Evolutionary conservation across 2,888 invertebrate genomes (phyloP), one percentile per base, ranked within the genome.

Genomic region (Chymomyza fuscimana): DNA sequence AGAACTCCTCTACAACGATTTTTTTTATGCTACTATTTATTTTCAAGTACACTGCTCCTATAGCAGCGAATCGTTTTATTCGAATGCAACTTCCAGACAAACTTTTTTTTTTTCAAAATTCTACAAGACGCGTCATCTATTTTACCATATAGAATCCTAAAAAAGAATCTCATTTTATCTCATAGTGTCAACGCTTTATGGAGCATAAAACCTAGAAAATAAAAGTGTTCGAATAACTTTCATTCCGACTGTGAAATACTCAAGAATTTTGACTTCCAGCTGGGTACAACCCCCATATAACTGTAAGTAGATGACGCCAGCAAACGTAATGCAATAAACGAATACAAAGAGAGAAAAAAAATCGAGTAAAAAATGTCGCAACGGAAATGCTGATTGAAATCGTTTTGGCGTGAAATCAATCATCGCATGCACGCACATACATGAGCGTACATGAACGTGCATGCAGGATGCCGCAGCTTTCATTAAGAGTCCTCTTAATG

Each of bases 371-470:
- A 32, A 32, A 72, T 29, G 71, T 56, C 74, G 65, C 56, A 82
- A 77, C 82, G 86, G 89, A 88, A 88, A 87, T 87, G 83, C 84
- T 90, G 88, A 89, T 89, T 89, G 90, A 89, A 89, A 89, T 89
- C 89, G 80, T 81, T 89, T 89, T 75, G 82, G 90, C 89, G 89
- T 89, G 89, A 90, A 89, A 89, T 89, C 90, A 88, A 89, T 89
- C 90, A 89, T 86, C 82, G 86, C 77, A 72, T 51, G 60, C 15
- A 60, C 52, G 60, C 46, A 73, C 65, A 78, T 10, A 59, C 46
- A 58, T 32, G 25, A n/a, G 52, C 62, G 56, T 32, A 12, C 84
- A 73, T 87, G 80, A 3, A 3, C 73, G 77, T 79, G 32, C 79
- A 81, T 12, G 16, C 16, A 81, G 87, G 81, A 80, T 86, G 84